A percentile compares a stretch with the other conserved stretches of the same genome.
These are phyloP conservation scores for Ectropis crepuscularia DNA, from an alignment of 2,888 invertebrate genomes.

Conservation along the genomic window DNA sequence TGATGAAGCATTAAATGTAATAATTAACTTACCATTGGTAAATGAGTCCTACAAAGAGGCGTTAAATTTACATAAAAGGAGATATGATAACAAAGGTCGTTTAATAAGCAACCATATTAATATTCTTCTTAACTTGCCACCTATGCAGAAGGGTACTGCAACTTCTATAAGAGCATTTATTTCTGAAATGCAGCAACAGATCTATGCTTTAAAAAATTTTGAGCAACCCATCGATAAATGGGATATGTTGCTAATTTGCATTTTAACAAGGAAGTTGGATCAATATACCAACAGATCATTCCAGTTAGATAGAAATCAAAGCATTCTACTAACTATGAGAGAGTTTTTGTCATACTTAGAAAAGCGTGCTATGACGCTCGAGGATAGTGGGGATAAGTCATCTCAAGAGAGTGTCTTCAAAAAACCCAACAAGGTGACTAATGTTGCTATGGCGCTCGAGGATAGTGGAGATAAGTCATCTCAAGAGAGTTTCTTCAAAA, in stretches of 20 bases:
- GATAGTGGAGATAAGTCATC: background rate
- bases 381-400: background rate
- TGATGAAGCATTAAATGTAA: background rate
- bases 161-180: background rate
- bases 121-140: background rate
- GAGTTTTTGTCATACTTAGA: background rate
- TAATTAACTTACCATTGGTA: background rate
- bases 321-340: background rate
- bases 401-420: no score
- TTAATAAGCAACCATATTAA: conserved; percentile 1
- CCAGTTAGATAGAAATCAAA: background rate
- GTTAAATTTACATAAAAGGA: background rate
- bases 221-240: background rate
- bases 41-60: background rate
- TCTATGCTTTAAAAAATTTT: background rate
- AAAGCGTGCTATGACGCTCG: conserved; percentile 1
- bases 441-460: conserved; percentile 2
- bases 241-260: background rate
- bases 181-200: background rate
- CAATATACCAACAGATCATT: background rate
- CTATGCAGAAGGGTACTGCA: conserved; percentile 1
- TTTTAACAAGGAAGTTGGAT: background rate
- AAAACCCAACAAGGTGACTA: background rate
- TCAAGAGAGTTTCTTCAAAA: no score
- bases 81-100: background rate